Conservation (phyloP, 2,888 invertebrate genomes). For the Eumacrocentrus americanus region DNA sequence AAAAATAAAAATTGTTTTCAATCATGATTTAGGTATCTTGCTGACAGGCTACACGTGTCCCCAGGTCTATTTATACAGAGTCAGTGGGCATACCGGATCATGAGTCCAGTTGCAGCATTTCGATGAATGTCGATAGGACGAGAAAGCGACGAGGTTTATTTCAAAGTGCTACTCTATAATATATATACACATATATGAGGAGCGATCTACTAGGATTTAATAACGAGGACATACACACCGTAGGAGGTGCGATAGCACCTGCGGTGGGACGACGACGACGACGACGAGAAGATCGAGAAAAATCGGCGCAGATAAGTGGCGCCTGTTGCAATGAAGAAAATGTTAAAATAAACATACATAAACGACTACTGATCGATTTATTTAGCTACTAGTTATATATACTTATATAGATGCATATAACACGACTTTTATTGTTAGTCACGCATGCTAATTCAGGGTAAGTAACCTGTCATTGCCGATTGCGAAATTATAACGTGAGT, state of each 20-base stretch:
- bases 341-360: too few relatives aligned
- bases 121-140: background rate
- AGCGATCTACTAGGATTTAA: too few relatives aligned
- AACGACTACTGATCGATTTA: background rate
- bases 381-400: background rate
- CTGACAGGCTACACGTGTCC: constrained; percentile 8
- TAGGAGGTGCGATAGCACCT: constrained; percentile 14
- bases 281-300: background rate
- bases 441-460: constrained; percentile 27
- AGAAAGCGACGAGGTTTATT: too few relatives aligned
- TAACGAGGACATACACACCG: background rate
- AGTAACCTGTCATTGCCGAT: constrained; percentile 36
- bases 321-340: too few relatives aligned
- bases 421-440: constrained; percentile 36
- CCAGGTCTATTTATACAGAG: constrained; percentile 20
- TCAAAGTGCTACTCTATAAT: too few relatives aligned
- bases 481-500: constrained; percentile 26
- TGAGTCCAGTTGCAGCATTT: background rate
- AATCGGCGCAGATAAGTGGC: constrained; percentile 12
- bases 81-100: constrained; percentile 34
- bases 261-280: background rate
- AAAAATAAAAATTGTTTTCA: background rate
- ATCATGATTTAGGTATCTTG: background rate
- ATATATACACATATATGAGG: too few relatives aligned
- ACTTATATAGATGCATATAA: constrained; percentile 1